These are phyloP conservation scores for Biston betularia DNA, from an alignment of 2,888 invertebrate species.

Conservation along the genomic window DNA sequence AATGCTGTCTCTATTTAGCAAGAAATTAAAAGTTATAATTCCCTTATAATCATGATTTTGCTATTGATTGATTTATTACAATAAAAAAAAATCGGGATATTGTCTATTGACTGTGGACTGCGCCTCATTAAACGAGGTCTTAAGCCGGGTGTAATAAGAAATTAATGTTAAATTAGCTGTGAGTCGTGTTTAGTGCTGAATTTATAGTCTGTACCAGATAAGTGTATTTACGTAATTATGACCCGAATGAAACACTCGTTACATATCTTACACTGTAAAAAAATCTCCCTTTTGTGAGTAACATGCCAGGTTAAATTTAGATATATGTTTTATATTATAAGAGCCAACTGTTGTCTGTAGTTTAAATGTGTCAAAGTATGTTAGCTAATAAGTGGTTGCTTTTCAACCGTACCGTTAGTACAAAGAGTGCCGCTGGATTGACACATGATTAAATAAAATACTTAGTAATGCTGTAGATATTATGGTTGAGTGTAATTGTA, in stretches of 20 bases:
- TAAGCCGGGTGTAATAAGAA: background rate
- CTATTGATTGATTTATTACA: too few relatives aligned
- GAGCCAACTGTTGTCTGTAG: conserved; percentile 19
- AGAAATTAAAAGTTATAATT: too few relatives aligned
- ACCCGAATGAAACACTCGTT: conserved; percentile 74
- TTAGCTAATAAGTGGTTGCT: conserved; percentile 34
- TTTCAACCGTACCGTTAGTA: conserved; percentile 50
- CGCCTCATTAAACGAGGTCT: background rate
- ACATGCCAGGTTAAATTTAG: conserved; percentile 35
- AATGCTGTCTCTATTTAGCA: too few relatives aligned
- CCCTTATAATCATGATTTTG: too few relatives aligned
- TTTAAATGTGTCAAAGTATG: conserved; percentile 26
- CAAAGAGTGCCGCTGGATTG: conserved; percentile 64
- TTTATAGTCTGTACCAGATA: conserved; percentile 69
- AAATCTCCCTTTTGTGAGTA: conserved; percentile 51
- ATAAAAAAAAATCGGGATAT: too few relatives aligned
- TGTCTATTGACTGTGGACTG: background rate
- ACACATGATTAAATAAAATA: conserved; percentile 49
- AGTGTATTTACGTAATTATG: conserved; percentile 67
- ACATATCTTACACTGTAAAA: conserved; percentile 81
- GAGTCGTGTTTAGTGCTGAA: conserved; percentile 48
- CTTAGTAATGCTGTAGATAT: conserved; percentile 30
- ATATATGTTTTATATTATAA: conserved; percentile 12
- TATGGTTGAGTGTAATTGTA: conserved; percentile 39
- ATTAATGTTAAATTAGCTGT: conserved; percentile 52